A percentile compares a stretch with the other conserved stretches of the same genome.
phyloP scores from a whole-genome alignment of 2,797 vertebrate genomes.

The Danio aesculapii region DNA sequence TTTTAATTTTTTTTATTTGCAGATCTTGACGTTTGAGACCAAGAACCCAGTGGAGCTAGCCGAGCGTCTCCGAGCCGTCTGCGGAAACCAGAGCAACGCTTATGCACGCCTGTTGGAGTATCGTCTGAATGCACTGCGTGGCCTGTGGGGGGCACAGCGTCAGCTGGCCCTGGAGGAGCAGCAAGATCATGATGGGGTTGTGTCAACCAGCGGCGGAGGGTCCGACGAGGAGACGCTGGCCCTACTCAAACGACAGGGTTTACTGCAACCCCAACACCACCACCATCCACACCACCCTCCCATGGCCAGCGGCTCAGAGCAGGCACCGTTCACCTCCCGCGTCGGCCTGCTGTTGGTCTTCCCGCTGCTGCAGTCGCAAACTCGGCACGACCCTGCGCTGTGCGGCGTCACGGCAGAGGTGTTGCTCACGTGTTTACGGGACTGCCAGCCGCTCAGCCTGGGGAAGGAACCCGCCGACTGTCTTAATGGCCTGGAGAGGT shows the following conservation, averaged over 20 bases:
- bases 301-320: conserved; percentile 85
- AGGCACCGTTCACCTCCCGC: conserved; percentile 96
- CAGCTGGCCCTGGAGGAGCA: conserved; percentile 85
- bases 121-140: conserved; percentile 94
- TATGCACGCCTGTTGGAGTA: conserved; percentile 97
- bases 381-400: conserved; percentile 94
- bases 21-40: conserved; percentile 99
- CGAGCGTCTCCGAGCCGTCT: conserved; percentile 93
- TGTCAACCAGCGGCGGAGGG: conserved; percentile 68
- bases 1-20: conserved; percentile 5
- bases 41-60: conserved; percentile 94
- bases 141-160: conserved; percentile 97
- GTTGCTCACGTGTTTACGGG: conserved; percentile 93
- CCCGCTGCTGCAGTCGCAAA: conserved; percentile 97
- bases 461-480: conserved; percentile 98
- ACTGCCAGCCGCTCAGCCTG: conserved; percentile 98
- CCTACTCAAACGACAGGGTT: conserved; percentile 94
- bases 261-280: conserved; percentile 85
- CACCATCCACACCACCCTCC: conserved; percentile 80
- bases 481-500: conserved; percentile 93
- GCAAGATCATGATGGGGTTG: conserved; percentile 82
- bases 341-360: conserved; percentile 96
- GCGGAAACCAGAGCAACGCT: conserved; percentile 99
- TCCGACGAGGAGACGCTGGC: conserved; percentile 94
- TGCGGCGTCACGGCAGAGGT: conserved; percentile 98